Conservation (phyloP, 2,797 vertebrate genomes). For the Neomorphus geoffroyi region DNA sequence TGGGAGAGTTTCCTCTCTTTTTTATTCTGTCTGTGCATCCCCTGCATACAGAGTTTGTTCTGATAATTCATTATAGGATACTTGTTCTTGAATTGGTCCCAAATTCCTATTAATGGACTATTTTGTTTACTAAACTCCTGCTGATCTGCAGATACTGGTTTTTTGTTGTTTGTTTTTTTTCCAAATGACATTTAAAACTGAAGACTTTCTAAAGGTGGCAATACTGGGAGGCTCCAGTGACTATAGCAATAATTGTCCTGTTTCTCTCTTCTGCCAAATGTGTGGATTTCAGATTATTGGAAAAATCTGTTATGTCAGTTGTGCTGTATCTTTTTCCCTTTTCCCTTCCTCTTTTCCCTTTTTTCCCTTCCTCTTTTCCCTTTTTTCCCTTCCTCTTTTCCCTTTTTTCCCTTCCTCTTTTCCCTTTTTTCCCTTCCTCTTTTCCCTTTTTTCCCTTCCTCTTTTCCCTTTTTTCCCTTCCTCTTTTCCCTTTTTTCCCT, state of each 20-base stretch:
- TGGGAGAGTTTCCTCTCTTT: neutral
- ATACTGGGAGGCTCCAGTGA: neutral
- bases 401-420: no score
- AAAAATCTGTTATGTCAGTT: neutral
- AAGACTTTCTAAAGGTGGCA: neutral
- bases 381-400: no score
- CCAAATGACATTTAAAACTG: neutral
- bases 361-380: no score
- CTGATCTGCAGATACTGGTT: neutral
- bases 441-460: no score
- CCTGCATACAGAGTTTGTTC: neutral
- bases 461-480: no score
- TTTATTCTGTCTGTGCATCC: neutral
- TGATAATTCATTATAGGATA: neutral
- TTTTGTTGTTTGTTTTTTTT: neutral
- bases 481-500: neutral
- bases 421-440: no score
- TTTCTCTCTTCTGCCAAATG: neutral
- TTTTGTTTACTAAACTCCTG: neutral
- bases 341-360: no score
- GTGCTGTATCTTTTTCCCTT: neutral
- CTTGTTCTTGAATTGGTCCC: neutral
- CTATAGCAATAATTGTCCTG: neutral
- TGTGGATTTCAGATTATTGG: neutral
- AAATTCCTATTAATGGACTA: neutral